Conservation (phyloP, 53 echinoderm and acorn worm species). For the Pentamera pediparva region DNA sequence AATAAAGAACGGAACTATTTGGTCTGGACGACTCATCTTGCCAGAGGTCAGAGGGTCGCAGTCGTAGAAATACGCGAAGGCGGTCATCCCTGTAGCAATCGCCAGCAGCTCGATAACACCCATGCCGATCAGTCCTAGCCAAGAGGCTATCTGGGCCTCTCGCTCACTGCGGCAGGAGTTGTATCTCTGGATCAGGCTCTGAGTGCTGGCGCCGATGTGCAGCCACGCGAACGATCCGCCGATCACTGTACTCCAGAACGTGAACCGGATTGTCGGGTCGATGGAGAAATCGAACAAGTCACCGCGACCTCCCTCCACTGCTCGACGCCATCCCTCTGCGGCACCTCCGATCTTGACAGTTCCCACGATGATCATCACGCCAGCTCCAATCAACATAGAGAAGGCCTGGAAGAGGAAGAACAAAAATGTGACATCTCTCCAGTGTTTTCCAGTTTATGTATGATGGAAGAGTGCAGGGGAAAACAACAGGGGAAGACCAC, state of each 20-base stretch:
- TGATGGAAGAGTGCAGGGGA: too few species aligned
- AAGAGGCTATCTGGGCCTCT: neutral
- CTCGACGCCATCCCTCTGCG: slow-evolving; percentile 17
- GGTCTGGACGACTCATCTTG: slow-evolving; percentile 9
- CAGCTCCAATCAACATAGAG: slow-evolving; percentile 8
- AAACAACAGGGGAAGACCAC: too few species aligned
- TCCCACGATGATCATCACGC: slow-evolving; percentile 21
- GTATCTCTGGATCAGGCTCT: slow-evolving; percentile 9
- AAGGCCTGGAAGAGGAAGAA: neutral
- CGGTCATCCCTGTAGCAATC: slow-evolving; percentile 19
- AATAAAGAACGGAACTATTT: slow-evolving; percentile 26
- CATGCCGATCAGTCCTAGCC: slow-evolving; percentile 15
- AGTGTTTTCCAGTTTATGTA: too few species aligned
- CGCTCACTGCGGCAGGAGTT: slow-evolving; percentile 15
- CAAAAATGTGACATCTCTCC: neutral
- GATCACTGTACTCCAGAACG: slow-evolving; percentile 12
- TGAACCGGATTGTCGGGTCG: slow-evolving; percentile 2
- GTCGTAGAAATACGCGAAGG: slow-evolving; percentile 1
- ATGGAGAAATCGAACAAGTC: neutral
- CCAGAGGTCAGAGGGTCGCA: slow-evolving; percentile 17
- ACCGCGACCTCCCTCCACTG: neutral
- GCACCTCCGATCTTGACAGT: slow-evolving; percentile 8
- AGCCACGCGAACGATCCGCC: neutral
- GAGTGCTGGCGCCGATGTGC: neutral
- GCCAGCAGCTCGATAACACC: slow-evolving; percentile 13